Percentiles rank a stretch among this genome's conserved stretches.
Conservation (phyloP, 2,797 vertebrate species). For the Heliangelus exortis region DNA sequence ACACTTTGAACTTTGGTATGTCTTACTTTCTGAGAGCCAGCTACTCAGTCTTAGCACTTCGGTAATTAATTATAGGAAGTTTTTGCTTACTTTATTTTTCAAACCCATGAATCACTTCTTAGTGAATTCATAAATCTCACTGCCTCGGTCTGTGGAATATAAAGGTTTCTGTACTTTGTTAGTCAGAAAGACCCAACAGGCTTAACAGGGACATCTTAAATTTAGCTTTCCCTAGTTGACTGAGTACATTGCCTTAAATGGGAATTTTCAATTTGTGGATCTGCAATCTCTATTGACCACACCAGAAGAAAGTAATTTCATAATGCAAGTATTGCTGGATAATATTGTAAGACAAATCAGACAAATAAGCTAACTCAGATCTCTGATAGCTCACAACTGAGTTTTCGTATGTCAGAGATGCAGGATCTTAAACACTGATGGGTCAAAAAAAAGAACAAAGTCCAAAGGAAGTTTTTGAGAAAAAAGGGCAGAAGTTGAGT, state of each 20-base stretch:
- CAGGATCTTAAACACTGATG: neutral
- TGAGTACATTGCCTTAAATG: constrained; percentile 61
- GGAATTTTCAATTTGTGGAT: constrained; percentile 36
- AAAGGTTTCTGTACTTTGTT: constrained; percentile 38
- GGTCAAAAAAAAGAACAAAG: neutral
- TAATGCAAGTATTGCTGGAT: neutral
- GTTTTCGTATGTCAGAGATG: neutral
- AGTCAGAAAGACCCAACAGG: constrained; percentile 37
- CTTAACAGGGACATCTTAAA: constrained; percentile 56
- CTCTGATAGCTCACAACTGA: neutral
- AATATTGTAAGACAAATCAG: neutral
- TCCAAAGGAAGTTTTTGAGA: neutral
- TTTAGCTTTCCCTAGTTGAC: constrained; percentile 52
- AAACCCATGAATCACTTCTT: constrained; percentile 43
- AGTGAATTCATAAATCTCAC: constrained; percentile 43
- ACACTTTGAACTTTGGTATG: neutral
- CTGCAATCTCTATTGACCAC: constrained; percentile 25
- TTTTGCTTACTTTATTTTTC: constrained; percentile 55
- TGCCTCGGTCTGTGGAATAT: neutral
- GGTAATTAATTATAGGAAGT: constrained; percentile 59
- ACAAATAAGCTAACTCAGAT: neutral
- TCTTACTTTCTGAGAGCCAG: neutral
- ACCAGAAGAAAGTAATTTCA: constrained; percentile 10
- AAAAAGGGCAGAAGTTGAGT: neutral
- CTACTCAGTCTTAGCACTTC: neutral